phyloP scores from a whole-genome alignment of 2,888 invertebrate species.

The Diogma glabrata region DNA sequence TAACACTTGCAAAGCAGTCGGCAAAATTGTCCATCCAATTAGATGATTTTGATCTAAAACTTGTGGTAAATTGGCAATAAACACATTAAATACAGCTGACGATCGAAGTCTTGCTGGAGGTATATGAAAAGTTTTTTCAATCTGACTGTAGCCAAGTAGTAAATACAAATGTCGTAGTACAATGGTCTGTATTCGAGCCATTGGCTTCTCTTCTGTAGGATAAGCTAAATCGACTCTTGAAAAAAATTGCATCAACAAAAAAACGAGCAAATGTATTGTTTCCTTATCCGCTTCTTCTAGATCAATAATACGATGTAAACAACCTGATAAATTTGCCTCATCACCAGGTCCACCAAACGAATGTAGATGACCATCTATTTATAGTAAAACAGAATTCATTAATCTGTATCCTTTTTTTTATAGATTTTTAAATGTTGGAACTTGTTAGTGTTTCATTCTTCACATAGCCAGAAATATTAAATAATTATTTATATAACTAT shows the following conservation, averaged over 20 bases:
- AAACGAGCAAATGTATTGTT: constrained; percentile 86
- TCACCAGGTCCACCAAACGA: constrained; percentile 74
- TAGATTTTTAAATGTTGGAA: too few relatives aligned
- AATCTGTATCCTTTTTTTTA: too few relatives aligned
- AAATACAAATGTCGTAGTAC: constrained; percentile 86
- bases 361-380: constrained; percentile 69
- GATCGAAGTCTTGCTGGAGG: constrained; percentile 73
- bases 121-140: constrained; percentile 84
- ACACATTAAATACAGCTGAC: constrained; percentile 93
- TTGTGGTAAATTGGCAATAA: constrained; percentile 85
- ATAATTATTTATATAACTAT: too few relatives aligned
- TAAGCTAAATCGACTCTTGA: constrained; percentile 71
- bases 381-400: neutral
- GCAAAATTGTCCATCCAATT: constrained; percentile 81
- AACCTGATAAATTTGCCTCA: constrained; percentile 62
- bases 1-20: constrained; percentile 68
- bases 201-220: constrained; percentile 75
- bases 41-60: constrained; percentile 91
- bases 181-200: constrained; percentile 68
- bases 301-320: constrained; percentile 81
- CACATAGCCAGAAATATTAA: too few relatives aligned
- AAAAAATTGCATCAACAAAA: constrained; percentile 94
- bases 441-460: too few relatives aligned
- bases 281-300: constrained; percentile 90
- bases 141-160: constrained; percentile 83